Percentiles rank a stretch among this genome's conserved stretches.
phyloP scores from a whole-genome alignment of 2,113 vertebrate species.

The Eulemur macaco region DNA sequence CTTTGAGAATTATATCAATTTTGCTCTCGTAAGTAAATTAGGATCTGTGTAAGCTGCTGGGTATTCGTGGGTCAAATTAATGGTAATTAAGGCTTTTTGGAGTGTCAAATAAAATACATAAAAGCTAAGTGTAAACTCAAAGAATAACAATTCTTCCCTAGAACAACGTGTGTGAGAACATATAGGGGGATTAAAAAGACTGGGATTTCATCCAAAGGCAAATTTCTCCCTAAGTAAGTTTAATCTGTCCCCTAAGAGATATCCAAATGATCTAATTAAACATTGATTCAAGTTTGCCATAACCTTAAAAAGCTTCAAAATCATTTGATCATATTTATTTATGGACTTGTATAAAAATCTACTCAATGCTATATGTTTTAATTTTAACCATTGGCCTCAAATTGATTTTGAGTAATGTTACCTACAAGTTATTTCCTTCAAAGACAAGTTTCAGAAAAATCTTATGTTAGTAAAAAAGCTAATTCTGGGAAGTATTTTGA shows the following conservation, averaged over 20 bases:
- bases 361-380: not conserved
- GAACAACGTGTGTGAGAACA: not conserved
- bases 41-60: not conserved
- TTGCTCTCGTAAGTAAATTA: not conserved
- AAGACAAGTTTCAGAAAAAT: conserved; percentile 30
- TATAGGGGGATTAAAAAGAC: not conserved
- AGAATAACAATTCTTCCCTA: not conserved
- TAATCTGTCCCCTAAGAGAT: not conserved
- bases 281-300: not conserved
- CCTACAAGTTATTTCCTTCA: not conserved
- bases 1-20: not conserved
- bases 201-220: not conserved
- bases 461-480: not conserved
- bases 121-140: not conserved
- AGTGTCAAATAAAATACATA: not conserved
- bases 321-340: not conserved
- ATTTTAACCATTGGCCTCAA: not conserved
- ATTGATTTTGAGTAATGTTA: not conserved
- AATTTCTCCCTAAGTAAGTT: not conserved
- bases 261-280: not conserved
- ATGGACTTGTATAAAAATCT: not conserved
- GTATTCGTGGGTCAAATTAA: not conserved
- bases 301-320: not conserved
- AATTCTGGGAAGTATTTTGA: conserved; percentile 26
- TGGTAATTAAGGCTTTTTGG: not conserved